Conservation (phyloP, 2,113 vertebrate species). For the Sphaerodactylus townsendi region DNA sequence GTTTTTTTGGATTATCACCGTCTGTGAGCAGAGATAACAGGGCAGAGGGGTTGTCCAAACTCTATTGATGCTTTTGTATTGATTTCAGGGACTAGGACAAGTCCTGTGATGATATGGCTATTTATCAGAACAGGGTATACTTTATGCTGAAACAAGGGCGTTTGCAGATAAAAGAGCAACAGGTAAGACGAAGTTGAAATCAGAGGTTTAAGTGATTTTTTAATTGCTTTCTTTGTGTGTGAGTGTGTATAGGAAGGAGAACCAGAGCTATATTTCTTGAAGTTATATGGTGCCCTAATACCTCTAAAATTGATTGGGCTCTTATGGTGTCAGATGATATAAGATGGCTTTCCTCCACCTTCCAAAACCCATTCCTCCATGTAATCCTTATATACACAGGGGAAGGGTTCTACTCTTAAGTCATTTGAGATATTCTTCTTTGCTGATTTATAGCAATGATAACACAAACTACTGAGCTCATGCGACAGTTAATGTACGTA, state of each 20-base stretch:
- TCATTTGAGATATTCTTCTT: conserved; percentile 26
- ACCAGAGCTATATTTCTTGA: not conserved
- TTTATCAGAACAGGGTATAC: conserved; percentile 66
- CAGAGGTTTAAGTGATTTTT: conserved; percentile 36
- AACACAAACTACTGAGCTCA: conserved; percentile 23
- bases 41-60: conserved; percentile 44
- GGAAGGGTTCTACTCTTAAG: not conserved
- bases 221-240: conserved; percentile 33
- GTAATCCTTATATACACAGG: conserved; percentile 2
- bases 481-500: conserved; percentile 1
- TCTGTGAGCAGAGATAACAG: conserved; percentile 68
- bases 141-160: conserved; percentile 10
- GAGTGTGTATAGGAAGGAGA: not conserved
- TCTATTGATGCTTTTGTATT: conserved; percentile 54
- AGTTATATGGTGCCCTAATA: conserved; percentile 20
- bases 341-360: not conserved
- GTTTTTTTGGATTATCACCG: conserved; percentile 57
- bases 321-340: not conserved
- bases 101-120: conserved; percentile 46
- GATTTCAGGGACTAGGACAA: conserved; percentile 66
- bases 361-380: conserved; percentile 32
- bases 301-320: not conserved
- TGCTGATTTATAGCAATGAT: conserved; percentile 18
- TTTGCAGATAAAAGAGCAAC: conserved; percentile 53
- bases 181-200: conserved; percentile 39